A percentile compares a stretch with the other conserved stretches of the same genome.
These are phyloP conservation scores for Tipula unca DNA, from an alignment of 2,888 invertebrate genomes.

Conservation along the genomic window DNA sequence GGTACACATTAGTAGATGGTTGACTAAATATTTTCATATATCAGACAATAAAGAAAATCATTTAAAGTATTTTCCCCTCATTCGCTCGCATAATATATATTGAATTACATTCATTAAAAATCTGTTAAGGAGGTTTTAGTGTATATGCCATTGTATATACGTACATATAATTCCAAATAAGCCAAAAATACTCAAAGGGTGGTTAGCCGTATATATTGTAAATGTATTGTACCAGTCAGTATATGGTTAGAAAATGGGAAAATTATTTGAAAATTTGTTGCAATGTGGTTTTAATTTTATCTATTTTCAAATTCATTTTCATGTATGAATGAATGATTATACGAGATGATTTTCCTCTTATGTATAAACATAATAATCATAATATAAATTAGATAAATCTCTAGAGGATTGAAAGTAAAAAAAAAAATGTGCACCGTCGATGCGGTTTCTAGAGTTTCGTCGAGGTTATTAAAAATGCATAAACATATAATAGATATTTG, in stretches of 20 bases:
- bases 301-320: neutral
- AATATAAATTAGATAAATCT: neutral
- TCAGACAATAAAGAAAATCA: constrained; percentile 8
- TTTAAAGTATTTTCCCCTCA: neutral
- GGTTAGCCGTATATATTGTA: neutral
- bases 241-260: neutral
- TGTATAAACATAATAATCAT: neutral
- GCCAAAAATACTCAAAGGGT: neutral
- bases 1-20: neutral
- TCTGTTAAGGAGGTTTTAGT: constrained; percentile 4
- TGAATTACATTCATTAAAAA: constrained; percentile 14
- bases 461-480: neutral
- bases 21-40: neutral
- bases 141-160: neutral
- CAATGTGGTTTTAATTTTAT: neutral
- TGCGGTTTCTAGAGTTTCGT: neutral
- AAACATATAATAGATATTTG: neutral
- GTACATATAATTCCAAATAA: neutral
- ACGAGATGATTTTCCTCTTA: neutral
- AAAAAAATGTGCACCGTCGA: neutral
- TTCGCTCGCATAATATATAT: neutral
- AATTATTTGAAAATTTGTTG: neutral
- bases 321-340: neutral
- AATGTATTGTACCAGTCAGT: too few relatives aligned
- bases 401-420: neutral